Evolutionary conservation across 2,113 vertebrate species (phyloP), one percentile per base, ranked within the genome.

Genomic region (Spea multiplicata): DNA sequence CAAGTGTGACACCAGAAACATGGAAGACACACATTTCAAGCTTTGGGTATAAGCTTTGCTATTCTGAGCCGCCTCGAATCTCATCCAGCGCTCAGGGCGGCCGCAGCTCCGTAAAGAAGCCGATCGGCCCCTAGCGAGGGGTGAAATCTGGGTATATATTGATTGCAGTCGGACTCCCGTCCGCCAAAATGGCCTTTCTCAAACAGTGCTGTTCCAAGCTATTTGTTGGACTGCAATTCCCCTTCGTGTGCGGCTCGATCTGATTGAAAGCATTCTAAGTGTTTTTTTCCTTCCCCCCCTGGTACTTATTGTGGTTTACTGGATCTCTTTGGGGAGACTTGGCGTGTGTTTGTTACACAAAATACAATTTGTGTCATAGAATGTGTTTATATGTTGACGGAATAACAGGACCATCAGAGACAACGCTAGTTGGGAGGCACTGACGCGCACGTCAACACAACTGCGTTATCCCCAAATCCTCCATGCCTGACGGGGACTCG

Each of bases 1-100:
- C 87, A 87, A 82, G 86, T 86, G 87, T 83, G 85, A 87, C 86
- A 65, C 8, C 82, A 13, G 9, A 66, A 12, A 65, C 49, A 55
- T 67, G 44, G 13, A 53, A 46, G 45, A 17, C 47, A 3, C 66
- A 52, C 68, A 4, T 46, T 45, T 55, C 66, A 61, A 62, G 53
- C 50, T 44, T 8, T 1, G 5, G 5, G 0, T 64, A 64, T 30
- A 13, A 68, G 44, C 30, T 8, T 44, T 12, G 59, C 71, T 46
- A 14, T 14, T 50, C 49, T 68, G 74, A 8, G 17, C 74, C 8
- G 3, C 66, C 47, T 3, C 9, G 47, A 66, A 44, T 65, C 30
- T 66, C 12, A 16, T 5, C 55, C 30, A 30, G 30, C 30, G 30
- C 30, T 30, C 30, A 30, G 30, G 30, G 30, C 30, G n/a, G 8